A percentile compares a stretch with the other conserved stretches of the same genome.
Conservation (phyloP, 2,888 invertebrate genomes). For the Apeira syringaria region DNA sequence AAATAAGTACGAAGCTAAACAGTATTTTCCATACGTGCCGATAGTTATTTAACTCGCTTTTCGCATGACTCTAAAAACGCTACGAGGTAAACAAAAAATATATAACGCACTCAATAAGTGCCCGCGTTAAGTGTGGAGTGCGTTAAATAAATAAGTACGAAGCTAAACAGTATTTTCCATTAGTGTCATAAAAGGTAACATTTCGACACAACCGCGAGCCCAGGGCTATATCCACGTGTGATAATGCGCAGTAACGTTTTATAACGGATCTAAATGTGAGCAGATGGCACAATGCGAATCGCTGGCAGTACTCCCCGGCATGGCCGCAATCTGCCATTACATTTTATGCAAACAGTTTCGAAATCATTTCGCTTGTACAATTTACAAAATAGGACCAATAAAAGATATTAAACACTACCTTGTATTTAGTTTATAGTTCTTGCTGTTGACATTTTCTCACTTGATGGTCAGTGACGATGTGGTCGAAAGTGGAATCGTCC, state of each 20-base stretch:
- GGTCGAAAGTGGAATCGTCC: too few species aligned
- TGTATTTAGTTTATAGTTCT: too few species aligned
- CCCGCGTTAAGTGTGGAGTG: conserved; percentile 39
- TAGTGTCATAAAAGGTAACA: conserved; percentile 75
- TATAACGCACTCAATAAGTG: conserved; percentile 30
- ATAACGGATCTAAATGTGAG: conserved; percentile 80
- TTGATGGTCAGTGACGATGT: too few species aligned
- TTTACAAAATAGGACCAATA: conserved; percentile 45
- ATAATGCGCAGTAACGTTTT: conserved; percentile 81
- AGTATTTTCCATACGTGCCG: conserved; percentile 77
- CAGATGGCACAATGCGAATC: conserved; percentile 78
- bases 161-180: conserved; percentile 77
- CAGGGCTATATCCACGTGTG: conserved; percentile 72
- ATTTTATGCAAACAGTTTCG: conserved; percentile 75
- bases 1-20: conserved; percentile 64
- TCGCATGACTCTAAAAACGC: too few species aligned
- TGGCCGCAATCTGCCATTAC: conserved; percentile 78
- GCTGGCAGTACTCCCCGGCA: conserved; percentile 65
- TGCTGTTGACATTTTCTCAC: too few species aligned
- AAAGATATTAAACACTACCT: too few species aligned
- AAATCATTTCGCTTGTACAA: conserved; percentile 68
- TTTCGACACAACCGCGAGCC: conserved; percentile 72
- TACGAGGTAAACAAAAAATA: conserved; percentile 1
- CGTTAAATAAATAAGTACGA: conserved; percentile 57
- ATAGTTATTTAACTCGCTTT: too few species aligned